Evolutionary conservation across 2,888 invertebrate genomes (phyloP).

Genomic region (Torymus tubicola): DNA sequence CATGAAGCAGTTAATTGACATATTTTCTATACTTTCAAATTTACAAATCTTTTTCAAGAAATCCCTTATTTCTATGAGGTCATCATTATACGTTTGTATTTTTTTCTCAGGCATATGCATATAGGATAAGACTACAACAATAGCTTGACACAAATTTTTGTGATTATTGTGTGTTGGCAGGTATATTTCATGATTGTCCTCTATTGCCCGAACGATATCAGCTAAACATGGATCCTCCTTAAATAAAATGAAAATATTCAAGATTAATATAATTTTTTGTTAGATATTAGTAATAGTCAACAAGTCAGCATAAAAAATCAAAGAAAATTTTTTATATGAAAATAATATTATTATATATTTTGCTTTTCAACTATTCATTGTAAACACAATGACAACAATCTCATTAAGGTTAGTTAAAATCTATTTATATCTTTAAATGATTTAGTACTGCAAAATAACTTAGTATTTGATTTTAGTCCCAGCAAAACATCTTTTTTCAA

Average conservation of each 20-base stretch:
- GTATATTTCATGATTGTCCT: slow-evolving; percentile 59
- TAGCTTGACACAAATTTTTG: slow-evolving; percentile 65
- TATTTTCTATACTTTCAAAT: slow-evolving; percentile 71
- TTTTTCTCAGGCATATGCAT: slow-evolving; percentile 62
- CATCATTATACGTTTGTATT: slow-evolving; percentile 61
- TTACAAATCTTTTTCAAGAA: slow-evolving; percentile 62
- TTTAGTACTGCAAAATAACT: slow-evolving; percentile 2
- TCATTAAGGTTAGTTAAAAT: not conserved
- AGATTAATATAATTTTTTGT: not conserved
- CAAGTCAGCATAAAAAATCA: too few species aligned
- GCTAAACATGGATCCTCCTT: slow-evolving; percentile 39
- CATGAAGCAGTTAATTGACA: slow-evolving; percentile 79
- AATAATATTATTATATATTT: too few species aligned
- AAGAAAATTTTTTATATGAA: too few species aligned
- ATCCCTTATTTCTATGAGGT: slow-evolving; percentile 61
- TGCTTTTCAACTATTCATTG: too few species aligned
- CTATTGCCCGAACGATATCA: slow-evolving; percentile 44
- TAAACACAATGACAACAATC: not conserved
- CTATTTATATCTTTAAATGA: slow-evolving; percentile 1
- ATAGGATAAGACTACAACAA: slow-evolving; percentile 64
- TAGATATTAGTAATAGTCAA: too few species aligned
- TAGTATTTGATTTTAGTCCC: not conserved
- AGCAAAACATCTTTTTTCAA: not conserved
- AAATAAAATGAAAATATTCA: slow-evolving; percentile 18
- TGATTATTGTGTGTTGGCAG: slow-evolving; percentile 60